A percentile compares a stretch with the other conserved stretches of the same genome.
Conservation (phyloP, 2,888 invertebrate genomes). For the Oligia fasciuncula region DNA sequence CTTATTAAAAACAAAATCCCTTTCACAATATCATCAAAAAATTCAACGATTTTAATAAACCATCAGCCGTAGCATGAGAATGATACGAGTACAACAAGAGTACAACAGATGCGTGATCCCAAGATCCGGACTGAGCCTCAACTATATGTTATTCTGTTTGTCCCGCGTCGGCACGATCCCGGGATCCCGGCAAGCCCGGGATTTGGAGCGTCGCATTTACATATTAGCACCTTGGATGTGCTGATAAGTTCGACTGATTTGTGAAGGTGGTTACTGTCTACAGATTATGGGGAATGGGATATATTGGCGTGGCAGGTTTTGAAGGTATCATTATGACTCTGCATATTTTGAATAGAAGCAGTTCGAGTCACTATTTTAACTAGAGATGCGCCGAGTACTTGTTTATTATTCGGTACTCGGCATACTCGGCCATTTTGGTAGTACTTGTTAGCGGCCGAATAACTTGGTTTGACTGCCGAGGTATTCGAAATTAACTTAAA, state of each 20-base stretch:
- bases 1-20: conserved; percentile 10
- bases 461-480: too few species aligned
- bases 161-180: conserved; percentile 44
- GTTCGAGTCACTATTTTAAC: not conserved
- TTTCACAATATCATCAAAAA: conserved; percentile 16
- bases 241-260: conserved; percentile 59
- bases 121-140: conserved; percentile 53
- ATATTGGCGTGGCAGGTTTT: conserved; percentile 2
- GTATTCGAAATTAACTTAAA: too few species aligned
- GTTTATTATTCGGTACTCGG: too few species aligned
- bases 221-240: conserved; percentile 66
- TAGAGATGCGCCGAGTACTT: too few species aligned
- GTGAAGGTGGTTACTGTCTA: conserved; percentile 40
- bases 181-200: conserved; percentile 54
- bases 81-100: conserved; percentile 30
- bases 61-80: conserved; percentile 40
- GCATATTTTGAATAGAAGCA: not conserved
- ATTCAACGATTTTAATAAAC: conserved; percentile 55
- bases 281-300: conserved; percentile 18
- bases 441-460: too few species aligned
- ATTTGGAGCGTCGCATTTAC: conserved; percentile 67
- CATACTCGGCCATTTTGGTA: too few species aligned
- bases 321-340: not conserved
- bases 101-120: conserved; percentile 45
- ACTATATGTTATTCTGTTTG: conserved; percentile 70